Percentiles rank a stretch among this genome's conserved stretches.
phyloP scores from a whole-genome alignment of 2,797 vertebrate species.

The Notamacropus eugenii region DNA sequence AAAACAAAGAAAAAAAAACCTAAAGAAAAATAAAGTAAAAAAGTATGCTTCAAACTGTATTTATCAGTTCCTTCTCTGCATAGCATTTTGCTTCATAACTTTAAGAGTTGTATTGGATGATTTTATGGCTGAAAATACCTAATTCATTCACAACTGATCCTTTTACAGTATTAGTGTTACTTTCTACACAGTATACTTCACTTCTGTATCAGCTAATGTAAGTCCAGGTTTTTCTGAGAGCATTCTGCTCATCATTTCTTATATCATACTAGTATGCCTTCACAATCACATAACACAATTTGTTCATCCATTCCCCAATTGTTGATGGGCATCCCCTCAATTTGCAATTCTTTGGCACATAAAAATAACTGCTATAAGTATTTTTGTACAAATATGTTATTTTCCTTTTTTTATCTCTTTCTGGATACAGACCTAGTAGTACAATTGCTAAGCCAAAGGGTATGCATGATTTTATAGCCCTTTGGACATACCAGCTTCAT shows the following conservation, averaged over 20 bases:
- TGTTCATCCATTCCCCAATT: not conserved
- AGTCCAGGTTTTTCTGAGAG: not conserved
- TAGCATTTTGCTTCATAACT: too few species aligned
- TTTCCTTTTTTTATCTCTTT: not conserved
- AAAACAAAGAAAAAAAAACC: too few species aligned
- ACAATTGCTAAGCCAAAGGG: not conserved
- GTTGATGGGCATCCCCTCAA: not conserved
- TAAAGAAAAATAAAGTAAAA: too few species aligned
- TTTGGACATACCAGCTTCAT: not conserved
- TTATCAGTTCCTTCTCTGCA: too few species aligned
- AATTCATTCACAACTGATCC: not conserved
- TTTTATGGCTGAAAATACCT: not conserved
- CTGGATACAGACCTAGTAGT: not conserved
- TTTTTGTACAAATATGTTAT: not conserved
- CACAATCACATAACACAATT: not conserved
- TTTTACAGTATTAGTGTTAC: not conserved
- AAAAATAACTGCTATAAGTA: not conserved
- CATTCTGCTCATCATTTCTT: not conserved
- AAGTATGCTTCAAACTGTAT: too few species aligned
- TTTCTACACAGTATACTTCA: not conserved
- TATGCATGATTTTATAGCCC: not conserved
- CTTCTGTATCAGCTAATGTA: not conserved
- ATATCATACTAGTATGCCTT: not conserved
- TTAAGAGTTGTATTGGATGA: not conserved
- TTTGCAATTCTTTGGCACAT: not conserved